These are phyloP conservation scores for Dermatophagoides farinae DNA, from an alignment of 1,140 invertebrate species.

Conservation along the genomic window DNA sequence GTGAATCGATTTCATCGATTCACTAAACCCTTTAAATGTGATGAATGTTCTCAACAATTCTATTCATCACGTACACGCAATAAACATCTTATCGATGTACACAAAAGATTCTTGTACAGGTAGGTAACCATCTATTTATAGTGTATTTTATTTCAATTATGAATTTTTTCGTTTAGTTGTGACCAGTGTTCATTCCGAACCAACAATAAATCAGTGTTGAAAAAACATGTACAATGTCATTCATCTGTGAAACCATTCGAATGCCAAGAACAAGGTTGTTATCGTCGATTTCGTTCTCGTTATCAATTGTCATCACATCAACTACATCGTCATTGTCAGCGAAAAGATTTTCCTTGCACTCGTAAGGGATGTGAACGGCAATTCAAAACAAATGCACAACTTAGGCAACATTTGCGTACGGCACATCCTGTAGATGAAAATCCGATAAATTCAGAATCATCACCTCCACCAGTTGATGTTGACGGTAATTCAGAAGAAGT, in stretches of 20 bases:
- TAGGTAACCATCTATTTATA: background rate
- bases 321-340: conserved; percentile 25
- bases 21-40: background rate
- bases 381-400: background rate
- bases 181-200: background rate
- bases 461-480: no score
- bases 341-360: background rate
- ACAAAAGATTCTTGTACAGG: background rate
- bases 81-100: background rate
- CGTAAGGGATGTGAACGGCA: background rate
- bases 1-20: background rate
- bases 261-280: conserved; percentile 39
- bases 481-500: no score
- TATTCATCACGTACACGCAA: background rate
- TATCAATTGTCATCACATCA: conserved; percentile 65
- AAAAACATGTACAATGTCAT: conserved; percentile 80
- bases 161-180: background rate
- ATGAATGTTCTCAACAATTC: background rate
- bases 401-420: background rate
- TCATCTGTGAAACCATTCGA: conserved; percentile 80
- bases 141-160: background rate
- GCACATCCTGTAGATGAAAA: background rate
- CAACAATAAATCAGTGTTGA: conserved; percentile 29
- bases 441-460: no score
- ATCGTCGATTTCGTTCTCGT: conserved; percentile 53